Base-by-base conservation (phyloP, 1,140 invertebrate species). In the Drosophila miranda region DNA sequence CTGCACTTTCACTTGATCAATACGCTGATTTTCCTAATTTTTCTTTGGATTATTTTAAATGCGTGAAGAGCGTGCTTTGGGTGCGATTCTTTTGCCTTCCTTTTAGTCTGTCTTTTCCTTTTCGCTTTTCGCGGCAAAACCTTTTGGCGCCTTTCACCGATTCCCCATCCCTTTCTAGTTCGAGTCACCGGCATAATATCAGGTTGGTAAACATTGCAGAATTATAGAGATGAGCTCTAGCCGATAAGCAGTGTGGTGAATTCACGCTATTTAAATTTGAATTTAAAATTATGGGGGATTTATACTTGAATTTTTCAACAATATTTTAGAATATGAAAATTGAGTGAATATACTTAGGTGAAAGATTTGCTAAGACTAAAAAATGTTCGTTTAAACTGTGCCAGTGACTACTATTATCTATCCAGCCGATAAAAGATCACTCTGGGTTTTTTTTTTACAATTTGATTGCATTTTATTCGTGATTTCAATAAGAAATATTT, bases 121-220 rank as follows among this genome's bases (percentile, higher is more conserved):
- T 16, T 63, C 46, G 46, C 59, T 66, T 67, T 66, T 46, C 6
- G 42, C 28, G 63, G 60, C 44, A 42, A 44, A 53, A 3, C 41
- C 45, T 46, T 42, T 56, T 68, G 38, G 50, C 64, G 64, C 64
- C 64, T 56, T 55, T 43, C 41, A 13, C 21, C 21, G n/a, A 46
- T 5, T 11, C 49, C 50, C 61, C 61, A 54, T 66, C 26, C 42
- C 23, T 26, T 13, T 51, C 49, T 34, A 26, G 19, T 28, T 34
- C 16, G 26, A 19, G 14, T 42, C 60, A 42, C 23, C 9, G 3
- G 1, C 60, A 57, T 54, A 19, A 2, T 13, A 11, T 13, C 28
- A 16, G 43, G 30, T 7, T 34, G 43, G 6, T 30, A 16, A 49
- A 45, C 61, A 58, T 56, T 6, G n/a, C 19, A 16, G 14, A 23